Percentiles rank a stretch among this genome's conserved stretches.
These are phyloP conservation scores for Morphnarchus princeps DNA, from an alignment of 2,113 vertebrate genomes.

Conservation along the genomic window DNA sequence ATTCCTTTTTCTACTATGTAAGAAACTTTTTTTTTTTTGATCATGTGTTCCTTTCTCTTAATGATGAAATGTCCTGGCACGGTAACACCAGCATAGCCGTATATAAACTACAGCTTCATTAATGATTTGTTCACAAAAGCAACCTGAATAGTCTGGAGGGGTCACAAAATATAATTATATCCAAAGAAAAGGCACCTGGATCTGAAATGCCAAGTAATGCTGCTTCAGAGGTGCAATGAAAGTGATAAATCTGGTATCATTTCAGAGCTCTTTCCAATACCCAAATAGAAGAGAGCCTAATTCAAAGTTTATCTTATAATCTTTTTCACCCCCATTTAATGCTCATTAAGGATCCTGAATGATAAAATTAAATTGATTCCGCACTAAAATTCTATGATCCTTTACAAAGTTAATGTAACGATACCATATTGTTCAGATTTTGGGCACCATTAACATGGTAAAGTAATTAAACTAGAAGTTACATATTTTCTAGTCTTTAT, in stretches of 20 bases:
- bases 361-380: constrained; percentile 37
- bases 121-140: neutral
- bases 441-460: neutral
- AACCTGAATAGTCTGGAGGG: neutral
- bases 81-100: neutral
- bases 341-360: constrained; percentile 16
- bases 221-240: neutral
- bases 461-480: neutral
- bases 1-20: neutral
- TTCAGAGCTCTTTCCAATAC: neutral
- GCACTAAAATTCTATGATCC: constrained; percentile 42
- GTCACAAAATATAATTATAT: neutral
- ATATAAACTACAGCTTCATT: neutral
- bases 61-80: neutral
- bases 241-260: neutral
- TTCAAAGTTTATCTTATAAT: constrained; percentile 5
- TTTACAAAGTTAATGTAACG: constrained; percentile 17
- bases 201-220: neutral
- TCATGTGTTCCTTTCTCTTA: neutral
- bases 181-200: neutral
- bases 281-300: neutral
- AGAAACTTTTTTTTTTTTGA: neutral
- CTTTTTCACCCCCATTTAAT: constrained; percentile 4
- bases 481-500: neutral
- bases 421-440: constrained; percentile 35